Evolutionary conservation across 2,888 invertebrate species (phyloP).

Genomic region (Polydrusus pterygomalis): DNA sequence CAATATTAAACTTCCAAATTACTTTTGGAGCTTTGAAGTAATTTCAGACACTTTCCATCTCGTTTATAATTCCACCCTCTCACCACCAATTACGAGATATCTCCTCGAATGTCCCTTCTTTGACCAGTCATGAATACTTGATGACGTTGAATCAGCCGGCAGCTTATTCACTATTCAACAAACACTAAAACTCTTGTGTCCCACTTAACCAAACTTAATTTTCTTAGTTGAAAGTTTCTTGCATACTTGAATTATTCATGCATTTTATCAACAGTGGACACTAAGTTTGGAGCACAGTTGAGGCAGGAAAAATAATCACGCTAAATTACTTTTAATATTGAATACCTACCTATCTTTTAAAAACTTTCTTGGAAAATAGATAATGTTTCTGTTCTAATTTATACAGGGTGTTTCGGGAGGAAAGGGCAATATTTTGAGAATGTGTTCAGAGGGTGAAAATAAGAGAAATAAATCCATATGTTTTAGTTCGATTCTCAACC

Average conservation of each 20-base stretch:
- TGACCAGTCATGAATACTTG: constrained; percentile 52
- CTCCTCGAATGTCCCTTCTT: constrained; percentile 31
- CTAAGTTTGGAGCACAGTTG: not conserved
- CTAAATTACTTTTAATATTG: too few relatives aligned
- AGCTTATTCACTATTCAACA: constrained; percentile 43
- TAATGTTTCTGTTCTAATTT: too few relatives aligned
- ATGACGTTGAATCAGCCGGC: constrained; percentile 39
- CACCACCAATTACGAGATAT: constrained; percentile 43
- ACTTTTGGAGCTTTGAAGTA: constrained; percentile 43
- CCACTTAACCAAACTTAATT: constrained; percentile 37
- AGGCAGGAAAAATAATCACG: not conserved
- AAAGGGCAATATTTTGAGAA: too few relatives aligned
- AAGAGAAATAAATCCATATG: too few relatives aligned
- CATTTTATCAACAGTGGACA: not conserved
- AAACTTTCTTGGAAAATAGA: too few relatives aligned
- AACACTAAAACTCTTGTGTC: constrained; percentile 25
- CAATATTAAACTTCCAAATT: constrained; percentile 47
- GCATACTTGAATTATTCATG: constrained; percentile 5
- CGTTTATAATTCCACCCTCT: constrained; percentile 46
- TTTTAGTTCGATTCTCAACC: too few relatives aligned
- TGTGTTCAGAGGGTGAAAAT: too few relatives aligned
- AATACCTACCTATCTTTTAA: too few relatives aligned
- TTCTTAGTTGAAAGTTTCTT: constrained; percentile 24
- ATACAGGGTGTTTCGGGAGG: too few relatives aligned
- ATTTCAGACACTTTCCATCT: constrained; percentile 39